phyloP scores from a whole-genome alignment of 2,113 vertebrate species.

The Bubalus kerabau region DNA sequence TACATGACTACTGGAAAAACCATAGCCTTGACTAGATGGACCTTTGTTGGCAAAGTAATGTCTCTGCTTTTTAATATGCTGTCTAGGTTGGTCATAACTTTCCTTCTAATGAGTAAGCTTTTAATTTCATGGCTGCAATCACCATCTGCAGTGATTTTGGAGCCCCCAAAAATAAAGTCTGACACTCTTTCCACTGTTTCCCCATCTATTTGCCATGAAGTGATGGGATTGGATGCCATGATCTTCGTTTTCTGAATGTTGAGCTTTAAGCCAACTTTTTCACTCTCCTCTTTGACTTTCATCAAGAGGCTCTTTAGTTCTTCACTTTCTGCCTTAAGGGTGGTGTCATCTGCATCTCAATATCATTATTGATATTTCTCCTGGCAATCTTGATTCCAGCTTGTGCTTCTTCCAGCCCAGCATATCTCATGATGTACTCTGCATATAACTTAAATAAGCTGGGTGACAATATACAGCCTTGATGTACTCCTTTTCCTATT shows the following conservation, averaged over 20 bases:
- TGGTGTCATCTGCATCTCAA: background rate
- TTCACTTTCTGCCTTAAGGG: background rate
- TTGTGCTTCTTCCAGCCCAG: background rate
- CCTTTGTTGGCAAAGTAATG: background rate
- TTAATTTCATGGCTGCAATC: background rate
- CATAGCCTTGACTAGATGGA: background rate
- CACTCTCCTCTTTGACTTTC: background rate
- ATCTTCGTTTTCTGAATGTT: background rate
- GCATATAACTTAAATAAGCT: background rate
- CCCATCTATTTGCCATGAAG: background rate
- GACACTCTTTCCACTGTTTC: background rate
- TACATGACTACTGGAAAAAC: background rate
- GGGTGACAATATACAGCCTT: background rate
- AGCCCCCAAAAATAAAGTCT: accelerated
- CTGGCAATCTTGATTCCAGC: background rate
- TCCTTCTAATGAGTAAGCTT: background rate
- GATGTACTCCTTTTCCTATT: background rate
- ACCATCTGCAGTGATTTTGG: background rate
- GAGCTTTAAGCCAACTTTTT: background rate
- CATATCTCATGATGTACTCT: background rate
- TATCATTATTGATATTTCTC: background rate
- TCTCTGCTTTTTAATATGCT: background rate
- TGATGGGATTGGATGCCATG: accelerated
- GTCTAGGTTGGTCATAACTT: background rate
- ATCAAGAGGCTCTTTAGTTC: background rate